A percentile compares a stretch with the other conserved stretches of the same genome.
These are phyloP conservation scores for Tetragonisca angustula DNA, from an alignment of 2,888 invertebrate genomes.

Conservation along the genomic window DNA sequence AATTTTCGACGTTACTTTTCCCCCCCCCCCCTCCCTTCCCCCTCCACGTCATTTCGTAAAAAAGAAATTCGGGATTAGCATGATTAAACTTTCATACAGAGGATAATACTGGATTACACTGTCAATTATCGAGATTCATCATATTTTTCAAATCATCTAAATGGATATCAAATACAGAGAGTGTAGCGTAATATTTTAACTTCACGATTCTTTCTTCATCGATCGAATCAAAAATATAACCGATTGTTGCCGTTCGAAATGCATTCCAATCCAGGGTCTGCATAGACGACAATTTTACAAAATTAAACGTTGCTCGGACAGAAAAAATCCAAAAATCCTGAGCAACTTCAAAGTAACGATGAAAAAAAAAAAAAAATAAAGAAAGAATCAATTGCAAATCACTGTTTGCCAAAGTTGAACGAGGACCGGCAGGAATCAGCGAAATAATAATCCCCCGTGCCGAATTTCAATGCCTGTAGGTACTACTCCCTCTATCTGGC, in stretches of 20 bases:
- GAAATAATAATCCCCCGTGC: slow-evolving; percentile 52
- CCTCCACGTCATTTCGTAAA: neutral
- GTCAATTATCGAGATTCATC: neutral
- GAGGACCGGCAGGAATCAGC: slow-evolving; percentile 9
- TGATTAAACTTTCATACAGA: slow-evolving; percentile 24
- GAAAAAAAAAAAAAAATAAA: neutral
- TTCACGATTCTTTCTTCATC: no score
- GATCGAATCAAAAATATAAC: no score
- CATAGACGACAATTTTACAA: no score
- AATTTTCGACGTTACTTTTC: slow-evolving; percentile 24
- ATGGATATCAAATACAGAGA: no score
- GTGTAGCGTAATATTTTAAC: no score
- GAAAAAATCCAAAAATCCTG: neutral
- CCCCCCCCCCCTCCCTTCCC: neutral
- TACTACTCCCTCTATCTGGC: neutral
- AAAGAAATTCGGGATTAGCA: neutral
- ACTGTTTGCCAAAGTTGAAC: neutral
- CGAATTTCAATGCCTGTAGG: slow-evolving; percentile 64
- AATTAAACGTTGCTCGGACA: neutral
- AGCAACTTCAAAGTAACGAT: neutral
- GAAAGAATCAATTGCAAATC: neutral
- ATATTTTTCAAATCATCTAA: no score
- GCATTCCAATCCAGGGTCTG: no score
- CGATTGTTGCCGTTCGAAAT: no score
- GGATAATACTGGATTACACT: neutral